Base-by-base conservation (phyloP, 1,140 invertebrate species). In the Cotesia typhae region DNA sequence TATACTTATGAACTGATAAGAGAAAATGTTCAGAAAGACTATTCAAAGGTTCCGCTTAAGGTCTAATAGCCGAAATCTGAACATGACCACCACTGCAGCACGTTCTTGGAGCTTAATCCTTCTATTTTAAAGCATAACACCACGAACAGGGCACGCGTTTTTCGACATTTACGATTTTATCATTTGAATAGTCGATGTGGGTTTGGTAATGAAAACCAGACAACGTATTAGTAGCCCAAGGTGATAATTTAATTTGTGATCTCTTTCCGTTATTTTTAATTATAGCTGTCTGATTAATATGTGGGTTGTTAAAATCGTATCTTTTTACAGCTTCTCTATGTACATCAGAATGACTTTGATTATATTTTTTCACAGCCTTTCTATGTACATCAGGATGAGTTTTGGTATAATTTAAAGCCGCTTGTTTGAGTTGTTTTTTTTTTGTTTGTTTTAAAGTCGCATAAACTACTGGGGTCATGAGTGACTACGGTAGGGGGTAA, bases 1-100 rank as follows among this genome's bases (percentile, higher is more conserved):
- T 73, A 55, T 70, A 51, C 4, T 69, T 51, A 69, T 41, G 28
- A 61, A 51, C 66, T 64, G 73, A 73, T n/a, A 35, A 70, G 51
- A 38, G 38, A 57, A 69, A 69, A 57, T 57, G 51, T 35, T 55
- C 37, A 17, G 67, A 69, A 12, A 35, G 28, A 20, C 52, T 38
- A 7, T 57, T 53, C 52, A 69, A 20, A 10, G 67, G 67, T 55
- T 69, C 47, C 10, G 67, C 51, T 4, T 17, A 28, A 20, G 47
- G 6, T 3, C 4, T 20, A 69, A 55, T 14, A 12, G 52, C 14
- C 4, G 20, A 36, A 20, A 69, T 51, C n/a, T 55, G 7, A 20
- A 69, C 28, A 55, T 69, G 36, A 20, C 67, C 67, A 67, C 10
- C 4, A 17, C 20, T 36, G 14, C 14, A 14, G 14, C 14, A 14